Conservation (phyloP, 2,888 invertebrate genomes). For the Gnatocerus cornutus region DNA sequence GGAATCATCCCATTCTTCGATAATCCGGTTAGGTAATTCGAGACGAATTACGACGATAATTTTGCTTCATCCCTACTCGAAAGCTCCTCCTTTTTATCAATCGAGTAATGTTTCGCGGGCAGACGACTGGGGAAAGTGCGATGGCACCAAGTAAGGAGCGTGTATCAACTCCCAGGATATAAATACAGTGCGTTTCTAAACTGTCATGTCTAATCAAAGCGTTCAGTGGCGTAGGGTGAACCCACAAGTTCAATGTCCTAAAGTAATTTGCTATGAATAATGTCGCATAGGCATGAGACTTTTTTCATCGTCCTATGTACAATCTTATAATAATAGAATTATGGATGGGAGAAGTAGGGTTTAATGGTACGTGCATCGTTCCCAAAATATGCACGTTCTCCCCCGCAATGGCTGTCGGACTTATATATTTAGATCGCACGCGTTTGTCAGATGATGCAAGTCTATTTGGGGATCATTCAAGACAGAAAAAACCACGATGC, state of each 20-base stretch:
- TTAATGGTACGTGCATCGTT: constrained; percentile 24
- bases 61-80: constrained; percentile 14
- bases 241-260: constrained; percentile 46
- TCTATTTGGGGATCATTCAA: constrained; percentile 55
- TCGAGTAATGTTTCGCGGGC: constrained; percentile 32
- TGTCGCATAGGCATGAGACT: not conserved
- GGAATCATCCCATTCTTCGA: too few relatives aligned
- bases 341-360: constrained; percentile 15
- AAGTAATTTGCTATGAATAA: not conserved
- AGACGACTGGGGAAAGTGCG: constrained; percentile 30
- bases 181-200: constrained; percentile 51
- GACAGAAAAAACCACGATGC: constrained; percentile 35
- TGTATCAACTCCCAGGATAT: constrained; percentile 50
- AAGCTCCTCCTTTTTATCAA: constrained; percentile 40
- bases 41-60: constrained; percentile 19
- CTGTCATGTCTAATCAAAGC: constrained; percentile 50
- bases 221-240: constrained; percentile 40
- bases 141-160: constrained; percentile 52
- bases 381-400: constrained; percentile 48
- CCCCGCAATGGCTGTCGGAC: constrained; percentile 51
- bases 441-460: constrained; percentile 51
- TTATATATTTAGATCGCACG: constrained; percentile 56
- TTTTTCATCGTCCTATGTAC: constrained; percentile 4
- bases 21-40: constrained; percentile 29
- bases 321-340: constrained; percentile 24